Conservation (phyloP, 2,888 invertebrate species). For the Drosophila atripex region DNA sequence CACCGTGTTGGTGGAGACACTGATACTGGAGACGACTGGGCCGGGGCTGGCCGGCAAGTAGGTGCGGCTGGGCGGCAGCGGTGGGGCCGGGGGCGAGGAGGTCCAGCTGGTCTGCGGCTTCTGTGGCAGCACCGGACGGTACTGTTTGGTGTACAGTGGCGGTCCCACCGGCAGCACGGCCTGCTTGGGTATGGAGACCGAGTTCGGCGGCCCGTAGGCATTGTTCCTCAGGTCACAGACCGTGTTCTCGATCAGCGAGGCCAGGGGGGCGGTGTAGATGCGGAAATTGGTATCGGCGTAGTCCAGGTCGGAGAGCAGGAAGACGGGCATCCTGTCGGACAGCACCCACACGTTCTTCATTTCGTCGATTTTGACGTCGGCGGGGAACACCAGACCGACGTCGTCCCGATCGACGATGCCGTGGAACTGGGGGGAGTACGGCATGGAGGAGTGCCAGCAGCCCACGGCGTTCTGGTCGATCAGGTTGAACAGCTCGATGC, state of each 20-base stretch:
- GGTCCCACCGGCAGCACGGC: slow-evolving; percentile 35
- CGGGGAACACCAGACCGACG: slow-evolving; percentile 90
- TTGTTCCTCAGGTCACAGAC: slow-evolving; percentile 87
- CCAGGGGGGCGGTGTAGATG: slow-evolving; percentile 89
- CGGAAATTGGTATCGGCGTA: slow-evolving; percentile 92
- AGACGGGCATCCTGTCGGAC: slow-evolving; percentile 92
- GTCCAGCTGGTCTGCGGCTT: slow-evolving; percentile 62
- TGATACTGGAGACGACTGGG: slow-evolving; percentile 60
- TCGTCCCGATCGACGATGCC: slow-evolving; percentile 90
- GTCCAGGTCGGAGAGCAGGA: slow-evolving; percentile 88
- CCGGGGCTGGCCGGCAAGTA: slow-evolving; percentile 48
- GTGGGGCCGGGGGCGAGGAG: slow-evolving; percentile 40
- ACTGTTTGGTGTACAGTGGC: slow-evolving; percentile 60
- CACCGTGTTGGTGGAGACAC: slow-evolving; percentile 55
- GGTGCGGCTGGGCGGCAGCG: slow-evolving; percentile 43
- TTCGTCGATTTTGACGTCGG: slow-evolving; percentile 91
- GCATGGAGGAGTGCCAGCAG: slow-evolving; percentile 90
- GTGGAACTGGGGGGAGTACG: slow-evolving; percentile 87
- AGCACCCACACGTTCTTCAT: slow-evolving; percentile 91
- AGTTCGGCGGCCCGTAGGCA: slow-evolving; percentile 73
- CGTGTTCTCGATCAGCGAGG: slow-evolving; percentile 88
- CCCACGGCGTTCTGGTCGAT: slow-evolving; percentile 93
- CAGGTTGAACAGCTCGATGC: slow-evolving; percentile 90
- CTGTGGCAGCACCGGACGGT: slow-evolving; percentile 54
- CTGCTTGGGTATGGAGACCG: slow-evolving; percentile 64